phyloP scores from a whole-genome alignment of 2,113 vertebrate species.

The Paramormyrops kingsleyae region DNA sequence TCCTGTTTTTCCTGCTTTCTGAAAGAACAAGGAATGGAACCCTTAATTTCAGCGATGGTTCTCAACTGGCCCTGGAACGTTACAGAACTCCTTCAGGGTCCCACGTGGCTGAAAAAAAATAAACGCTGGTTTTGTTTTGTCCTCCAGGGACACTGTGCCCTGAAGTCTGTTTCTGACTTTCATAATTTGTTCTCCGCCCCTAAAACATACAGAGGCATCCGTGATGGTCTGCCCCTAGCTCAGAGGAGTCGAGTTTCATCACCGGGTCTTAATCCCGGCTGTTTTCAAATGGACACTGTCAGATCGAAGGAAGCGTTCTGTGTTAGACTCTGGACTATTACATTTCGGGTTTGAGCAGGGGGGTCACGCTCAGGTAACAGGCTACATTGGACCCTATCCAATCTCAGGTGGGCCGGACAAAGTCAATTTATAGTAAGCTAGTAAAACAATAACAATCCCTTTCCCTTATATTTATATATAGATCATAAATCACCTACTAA shows the following conservation, averaged over 20 bases:
- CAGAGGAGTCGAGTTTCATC: background rate
- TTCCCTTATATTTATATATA: background rate
- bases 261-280: background rate
- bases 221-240: background rate
- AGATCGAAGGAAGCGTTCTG: background rate
- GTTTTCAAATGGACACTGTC: background rate
- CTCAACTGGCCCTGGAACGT: background rate
- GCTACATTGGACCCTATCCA: background rate
- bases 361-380: background rate
- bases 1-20: background rate
- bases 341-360: background rate
- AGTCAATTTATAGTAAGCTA: background rate
- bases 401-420: background rate
- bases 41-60: background rate
- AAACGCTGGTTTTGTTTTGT: background rate
- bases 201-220: background rate
- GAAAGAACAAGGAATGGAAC: background rate
- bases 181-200: background rate
- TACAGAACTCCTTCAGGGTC: background rate
- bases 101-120: background rate
- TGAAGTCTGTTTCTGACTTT: background rate
- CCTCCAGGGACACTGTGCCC: background rate
- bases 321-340: background rate
- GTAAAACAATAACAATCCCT: background rate
- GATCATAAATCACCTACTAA: background rate